phyloP scores from a whole-genome alignment of 2,797 vertebrate species.

The Nannoperca australis region DNA sequence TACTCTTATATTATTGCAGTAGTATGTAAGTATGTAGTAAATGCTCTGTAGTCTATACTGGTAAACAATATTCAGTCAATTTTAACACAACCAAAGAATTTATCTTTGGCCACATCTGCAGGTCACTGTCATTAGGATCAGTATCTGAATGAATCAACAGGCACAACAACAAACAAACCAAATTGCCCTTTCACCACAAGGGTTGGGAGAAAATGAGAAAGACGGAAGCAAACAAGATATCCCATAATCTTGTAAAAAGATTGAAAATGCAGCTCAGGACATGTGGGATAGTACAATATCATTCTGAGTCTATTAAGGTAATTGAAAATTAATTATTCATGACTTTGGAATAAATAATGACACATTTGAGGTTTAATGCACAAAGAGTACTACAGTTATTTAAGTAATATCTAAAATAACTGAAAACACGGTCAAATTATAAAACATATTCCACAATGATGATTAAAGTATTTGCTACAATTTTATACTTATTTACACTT shows the following conservation, averaged over 20 bases:
- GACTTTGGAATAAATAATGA: not conserved
- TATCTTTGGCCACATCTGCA: conserved; percentile 14
- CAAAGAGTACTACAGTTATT: not conserved
- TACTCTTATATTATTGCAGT: not conserved
- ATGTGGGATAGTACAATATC: not conserved
- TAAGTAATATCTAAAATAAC: not conserved
- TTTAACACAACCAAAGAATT: conserved; percentile 5
- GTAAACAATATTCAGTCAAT: conserved; percentile 4
- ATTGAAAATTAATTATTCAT: not conserved
- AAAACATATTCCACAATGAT: not conserved
- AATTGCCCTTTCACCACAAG: conserved; percentile 9
- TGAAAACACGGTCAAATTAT: not conserved
- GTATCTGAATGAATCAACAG: conserved; percentile 21
- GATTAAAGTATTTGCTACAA: not conserved
- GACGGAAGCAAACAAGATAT: conserved; percentile 5
- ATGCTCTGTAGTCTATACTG: not conserved
- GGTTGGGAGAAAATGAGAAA: not conserved
- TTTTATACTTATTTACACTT: not conserved
- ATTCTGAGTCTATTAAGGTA: not conserved
- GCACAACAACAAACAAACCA: not conserved
- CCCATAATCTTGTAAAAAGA: not conserved
- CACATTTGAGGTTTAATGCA: not conserved
- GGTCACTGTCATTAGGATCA: conserved; percentile 2
- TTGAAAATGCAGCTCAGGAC: conserved; percentile 4
- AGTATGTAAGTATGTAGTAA: not conserved